These are phyloP conservation scores for Lutraria rhynchaena DNA, from an alignment of 1,140 invertebrate genomes.

Conservation along the genomic window DNA sequence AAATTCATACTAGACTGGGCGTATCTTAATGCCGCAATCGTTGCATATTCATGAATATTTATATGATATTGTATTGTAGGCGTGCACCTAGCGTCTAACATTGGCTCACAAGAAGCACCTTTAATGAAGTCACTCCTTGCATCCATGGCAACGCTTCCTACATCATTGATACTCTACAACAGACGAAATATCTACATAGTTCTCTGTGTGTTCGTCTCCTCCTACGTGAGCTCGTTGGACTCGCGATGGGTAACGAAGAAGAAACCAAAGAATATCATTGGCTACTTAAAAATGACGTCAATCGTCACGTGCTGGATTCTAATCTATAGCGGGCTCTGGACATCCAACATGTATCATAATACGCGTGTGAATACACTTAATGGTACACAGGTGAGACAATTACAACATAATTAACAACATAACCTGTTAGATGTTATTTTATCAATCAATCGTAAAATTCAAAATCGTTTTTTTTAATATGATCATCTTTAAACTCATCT, in stretches of 20 bases:
- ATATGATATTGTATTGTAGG: too few relatives aligned
- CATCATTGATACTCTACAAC: slow-evolving; percentile 86
- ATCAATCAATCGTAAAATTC: too few relatives aligned
- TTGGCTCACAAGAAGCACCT: slow-evolving; percentile 89
- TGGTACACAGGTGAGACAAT: slow-evolving; percentile 90
- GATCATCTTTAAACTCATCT: too few relatives aligned
- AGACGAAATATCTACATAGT: slow-evolving; percentile 79
- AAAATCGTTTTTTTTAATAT: too few relatives aligned
- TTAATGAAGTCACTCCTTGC: slow-evolving; percentile 87
- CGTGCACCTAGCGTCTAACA: slow-evolving; percentile 93
- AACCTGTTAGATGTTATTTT: too few relatives aligned
- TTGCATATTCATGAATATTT: too few relatives aligned
- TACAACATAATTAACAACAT: too few relatives aligned
- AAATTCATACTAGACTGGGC: too few relatives aligned
- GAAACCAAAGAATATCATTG: slow-evolving; percentile 82
- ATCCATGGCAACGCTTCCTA: slow-evolving; percentile 86
- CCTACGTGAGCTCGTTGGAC: slow-evolving; percentile 62
- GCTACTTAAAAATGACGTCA: slow-evolving; percentile 83
- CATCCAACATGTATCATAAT: slow-evolving; percentile 93
- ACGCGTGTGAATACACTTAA: slow-evolving; percentile 92
- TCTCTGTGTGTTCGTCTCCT: slow-evolving; percentile 50
- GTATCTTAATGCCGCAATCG: too few relatives aligned
- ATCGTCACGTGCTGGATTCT: slow-evolving; percentile 84
- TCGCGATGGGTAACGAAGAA: slow-evolving; percentile 81
- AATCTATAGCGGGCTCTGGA: slow-evolving; percentile 87